Conservation (phyloP, 2,888 invertebrate species). For the Zaprionus obscuricornis region DNA sequence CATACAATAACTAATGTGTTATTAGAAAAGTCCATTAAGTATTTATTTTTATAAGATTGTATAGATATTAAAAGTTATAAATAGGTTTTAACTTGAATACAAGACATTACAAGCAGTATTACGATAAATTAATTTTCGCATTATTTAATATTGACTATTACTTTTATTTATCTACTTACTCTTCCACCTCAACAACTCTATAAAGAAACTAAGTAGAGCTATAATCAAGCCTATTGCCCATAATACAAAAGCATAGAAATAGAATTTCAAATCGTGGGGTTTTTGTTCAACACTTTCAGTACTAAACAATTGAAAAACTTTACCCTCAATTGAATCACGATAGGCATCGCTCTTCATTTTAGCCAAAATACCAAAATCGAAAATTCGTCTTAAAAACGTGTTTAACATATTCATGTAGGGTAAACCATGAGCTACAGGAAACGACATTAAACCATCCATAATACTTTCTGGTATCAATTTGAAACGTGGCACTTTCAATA, state of each 20-base stretch:
- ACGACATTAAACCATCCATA: conserved; percentile 17
- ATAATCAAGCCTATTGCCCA: conserved; percentile 31
- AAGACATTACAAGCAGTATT: not conserved
- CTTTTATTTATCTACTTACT: too few species aligned
- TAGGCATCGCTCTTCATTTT: conserved; percentile 46
- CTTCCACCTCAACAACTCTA: conserved; percentile 17
- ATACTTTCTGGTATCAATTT: conserved; percentile 28
- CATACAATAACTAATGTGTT: too few species aligned
- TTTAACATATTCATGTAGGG: conserved; percentile 54
- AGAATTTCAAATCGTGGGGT: conserved; percentile 43
- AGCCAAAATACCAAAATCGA: conserved; percentile 50
- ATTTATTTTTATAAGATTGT: too few species aligned
- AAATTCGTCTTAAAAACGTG: conserved; percentile 40
- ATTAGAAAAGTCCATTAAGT: too few species aligned
- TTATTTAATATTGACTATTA: too few species aligned
- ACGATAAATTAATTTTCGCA: too few species aligned
- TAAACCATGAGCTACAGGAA: conserved; percentile 43
- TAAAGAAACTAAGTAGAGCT: conserved; percentile 11
- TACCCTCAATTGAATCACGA: conserved; percentile 26
- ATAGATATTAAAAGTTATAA: too few species aligned
- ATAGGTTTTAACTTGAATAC: too few species aligned
- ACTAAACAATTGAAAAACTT: conserved; percentile 8
- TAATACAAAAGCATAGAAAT: conserved; percentile 38
- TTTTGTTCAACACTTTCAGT: conserved; percentile 2
- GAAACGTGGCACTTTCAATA: conserved; percentile 51